These are phyloP conservation scores for Holothuria glaberrima DNA, from an alignment of 35 echinoderm and acorn worm species.

Conservation along the genomic window DNA sequence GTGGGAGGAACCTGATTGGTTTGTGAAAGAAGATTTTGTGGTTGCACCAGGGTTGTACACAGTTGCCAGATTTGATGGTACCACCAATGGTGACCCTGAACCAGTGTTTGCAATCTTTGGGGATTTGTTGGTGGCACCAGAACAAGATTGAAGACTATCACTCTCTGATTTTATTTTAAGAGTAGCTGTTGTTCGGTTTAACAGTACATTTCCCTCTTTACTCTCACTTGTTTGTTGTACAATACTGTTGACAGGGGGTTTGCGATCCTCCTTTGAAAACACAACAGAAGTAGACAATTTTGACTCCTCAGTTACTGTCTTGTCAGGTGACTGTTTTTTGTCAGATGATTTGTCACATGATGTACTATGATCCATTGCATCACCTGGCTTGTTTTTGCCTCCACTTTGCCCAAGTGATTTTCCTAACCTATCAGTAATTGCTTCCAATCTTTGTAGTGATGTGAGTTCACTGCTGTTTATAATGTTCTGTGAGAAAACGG, in stretches of 20 bases:
- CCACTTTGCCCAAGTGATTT: not conserved
- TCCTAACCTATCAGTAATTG: constrained; percentile 31
- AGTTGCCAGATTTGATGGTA: constrained; percentile 21
- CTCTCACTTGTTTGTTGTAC: too few species aligned
- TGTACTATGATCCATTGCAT: not conserved
- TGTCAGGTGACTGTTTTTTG: not conserved
- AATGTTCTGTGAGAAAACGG: too few species aligned
- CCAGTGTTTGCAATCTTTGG: not conserved
- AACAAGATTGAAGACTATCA: not conserved
- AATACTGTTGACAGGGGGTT: too few species aligned
- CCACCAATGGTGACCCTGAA: constrained; percentile 8
- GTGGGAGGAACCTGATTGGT: too few species aligned
- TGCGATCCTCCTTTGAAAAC: too few species aligned
- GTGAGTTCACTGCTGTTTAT: constrained; percentile 16
- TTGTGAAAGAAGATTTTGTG: not conserved
- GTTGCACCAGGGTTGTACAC: not conserved
- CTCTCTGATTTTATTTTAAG: constrained; percentile 34
- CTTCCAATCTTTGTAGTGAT: constrained; percentile 40
- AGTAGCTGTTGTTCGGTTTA: not conserved
- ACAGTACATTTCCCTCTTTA: too few species aligned
- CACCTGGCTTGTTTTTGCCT: not conserved
- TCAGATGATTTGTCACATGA: not conserved
- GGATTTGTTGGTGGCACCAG: not conserved
- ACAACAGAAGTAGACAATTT: not conserved
- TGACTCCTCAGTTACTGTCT: not conserved